A percentile compares a stretch with the other conserved stretches of the same genome.
These are phyloP conservation scores for Apamea monoglypha DNA, from an alignment of 2,888 invertebrate genomes.

Conservation along the genomic window DNA sequence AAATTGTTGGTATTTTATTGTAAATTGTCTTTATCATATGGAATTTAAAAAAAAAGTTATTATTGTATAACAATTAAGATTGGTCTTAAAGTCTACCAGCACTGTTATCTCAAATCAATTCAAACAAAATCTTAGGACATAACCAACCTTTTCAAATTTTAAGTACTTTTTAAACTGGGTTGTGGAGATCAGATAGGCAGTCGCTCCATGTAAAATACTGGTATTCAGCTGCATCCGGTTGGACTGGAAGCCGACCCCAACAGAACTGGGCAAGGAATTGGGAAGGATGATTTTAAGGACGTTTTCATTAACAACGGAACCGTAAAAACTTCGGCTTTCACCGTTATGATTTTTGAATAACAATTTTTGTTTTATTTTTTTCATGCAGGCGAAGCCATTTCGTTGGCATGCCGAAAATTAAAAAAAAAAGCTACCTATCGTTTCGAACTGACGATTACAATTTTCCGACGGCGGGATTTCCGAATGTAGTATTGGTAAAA, in stretches of 20 bases:
- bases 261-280: too few relatives aligned
- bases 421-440: not conserved
- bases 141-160: not conserved
- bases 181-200: not conserved
- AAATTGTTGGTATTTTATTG: too few relatives aligned
- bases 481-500: conserved; percentile 31
- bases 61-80: not conserved
- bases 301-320: not conserved
- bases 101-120: not conserved
- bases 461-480: not conserved
- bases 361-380: not conserved
- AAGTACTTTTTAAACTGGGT: not conserved
- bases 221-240: not conserved
- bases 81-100: not conserved
- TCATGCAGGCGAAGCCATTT: not conserved
- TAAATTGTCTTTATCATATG: too few relatives aligned
- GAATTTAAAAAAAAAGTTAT: not conserved
- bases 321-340: not conserved
- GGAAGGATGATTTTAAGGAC: not conserved
- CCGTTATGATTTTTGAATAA: not conserved
- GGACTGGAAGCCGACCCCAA: not conserved
- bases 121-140: not conserved
- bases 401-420: not conserved
- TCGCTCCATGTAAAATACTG: not conserved
- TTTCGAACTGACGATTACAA: conserved; percentile 16